Percentiles rank a stretch among this genome's conserved stretches.
Conservation (phyloP, 2,888 invertebrate species). For the Ochropacha duplaris region DNA sequence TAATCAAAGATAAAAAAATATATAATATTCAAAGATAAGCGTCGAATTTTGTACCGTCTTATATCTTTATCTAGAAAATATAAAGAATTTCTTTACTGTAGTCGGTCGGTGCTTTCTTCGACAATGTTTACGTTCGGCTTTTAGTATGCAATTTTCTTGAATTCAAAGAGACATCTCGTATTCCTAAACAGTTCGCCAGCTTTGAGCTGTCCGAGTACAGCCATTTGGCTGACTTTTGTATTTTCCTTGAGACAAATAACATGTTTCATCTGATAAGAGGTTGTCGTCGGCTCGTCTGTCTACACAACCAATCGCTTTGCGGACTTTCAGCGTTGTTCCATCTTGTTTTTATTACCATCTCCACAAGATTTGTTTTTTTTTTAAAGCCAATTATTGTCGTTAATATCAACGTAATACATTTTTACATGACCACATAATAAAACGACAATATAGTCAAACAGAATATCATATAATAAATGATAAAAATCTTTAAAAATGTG, state of each 20-base stretch:
- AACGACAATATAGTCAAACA: too few relatives aligned
- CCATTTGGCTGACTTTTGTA: constrained; percentile 67
- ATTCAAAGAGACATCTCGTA: constrained; percentile 47
- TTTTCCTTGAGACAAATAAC: constrained; percentile 72
- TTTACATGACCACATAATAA: too few relatives aligned
- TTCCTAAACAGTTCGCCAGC: constrained; percentile 52
- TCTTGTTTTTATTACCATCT: constrained; percentile 59
- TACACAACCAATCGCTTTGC: constrained; percentile 66
- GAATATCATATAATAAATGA: too few relatives aligned
- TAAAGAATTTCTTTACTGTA: neutral
- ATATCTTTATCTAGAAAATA: neutral
- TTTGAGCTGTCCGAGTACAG: constrained; percentile 55
- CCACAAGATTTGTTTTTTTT: constrained; percentile 40
- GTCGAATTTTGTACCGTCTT: neutral
- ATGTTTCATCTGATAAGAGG: constrained; percentile 75
- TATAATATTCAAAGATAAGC: neutral
- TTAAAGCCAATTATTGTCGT: constrained; percentile 36
- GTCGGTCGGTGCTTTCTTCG: constrained; percentile 16
- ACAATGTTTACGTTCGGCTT: constrained; percentile 40
- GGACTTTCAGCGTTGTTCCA: constrained; percentile 59
- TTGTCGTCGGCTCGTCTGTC: constrained; percentile 73
- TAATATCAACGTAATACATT: neutral
- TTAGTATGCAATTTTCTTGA: constrained; percentile 46
- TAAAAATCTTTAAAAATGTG: too few relatives aligned
- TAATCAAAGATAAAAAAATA: too few relatives aligned